Conservation (phyloP, 1,140 invertebrate genomes). For the Drosophila bifasciata region DNA sequence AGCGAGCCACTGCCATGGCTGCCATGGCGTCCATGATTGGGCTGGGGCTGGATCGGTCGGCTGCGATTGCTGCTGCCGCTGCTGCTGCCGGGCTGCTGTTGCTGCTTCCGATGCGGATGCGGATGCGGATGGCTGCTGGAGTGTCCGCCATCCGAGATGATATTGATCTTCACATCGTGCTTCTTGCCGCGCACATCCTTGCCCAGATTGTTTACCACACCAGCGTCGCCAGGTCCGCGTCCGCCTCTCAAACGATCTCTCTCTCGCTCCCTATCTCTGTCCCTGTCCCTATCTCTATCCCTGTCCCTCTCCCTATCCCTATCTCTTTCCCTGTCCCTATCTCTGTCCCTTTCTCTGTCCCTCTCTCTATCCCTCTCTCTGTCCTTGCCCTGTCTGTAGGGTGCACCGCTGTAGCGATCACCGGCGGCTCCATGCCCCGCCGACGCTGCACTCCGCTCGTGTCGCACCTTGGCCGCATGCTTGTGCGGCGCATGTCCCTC, state of each 20-base stretch:
- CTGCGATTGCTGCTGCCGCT: conserved; percentile 47
- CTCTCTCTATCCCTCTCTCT: conserved; percentile 30
- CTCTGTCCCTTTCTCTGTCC: conserved; percentile 22
- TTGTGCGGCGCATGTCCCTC: conserved; percentile 14
- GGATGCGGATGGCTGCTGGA: conserved; percentile 4
- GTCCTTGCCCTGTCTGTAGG: conserved; percentile 49
- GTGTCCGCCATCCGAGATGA: conserved; percentile 71
- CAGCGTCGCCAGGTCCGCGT: conserved; percentile 61
- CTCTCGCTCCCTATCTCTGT: conserved; percentile 1
- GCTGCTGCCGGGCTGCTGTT: conserved; percentile 28
- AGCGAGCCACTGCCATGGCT: conserved; percentile 20
- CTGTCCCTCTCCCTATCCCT: conserved; percentile 35
- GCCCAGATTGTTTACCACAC: conserved; percentile 68
- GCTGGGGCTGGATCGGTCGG: conserved; percentile 9
- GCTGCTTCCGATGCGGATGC: conserved; percentile 29
- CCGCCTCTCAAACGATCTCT: conserved; percentile 29
- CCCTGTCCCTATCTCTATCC: too few relatives aligned
- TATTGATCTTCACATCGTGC: conserved; percentile 79
- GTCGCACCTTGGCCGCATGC: conserved; percentile 10
- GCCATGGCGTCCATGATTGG: conserved; percentile 8
- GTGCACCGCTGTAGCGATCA: conserved; percentile 61
- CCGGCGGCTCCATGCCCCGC: conserved; percentile 30
- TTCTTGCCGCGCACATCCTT: conserved; percentile 74
- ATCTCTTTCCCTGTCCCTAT: conserved; percentile 41
- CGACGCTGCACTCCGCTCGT: conserved; percentile 41